phyloP scores from a whole-genome alignment of 2,797 vertebrate genomes.

The Gymnocypris eckloni region DNA sequence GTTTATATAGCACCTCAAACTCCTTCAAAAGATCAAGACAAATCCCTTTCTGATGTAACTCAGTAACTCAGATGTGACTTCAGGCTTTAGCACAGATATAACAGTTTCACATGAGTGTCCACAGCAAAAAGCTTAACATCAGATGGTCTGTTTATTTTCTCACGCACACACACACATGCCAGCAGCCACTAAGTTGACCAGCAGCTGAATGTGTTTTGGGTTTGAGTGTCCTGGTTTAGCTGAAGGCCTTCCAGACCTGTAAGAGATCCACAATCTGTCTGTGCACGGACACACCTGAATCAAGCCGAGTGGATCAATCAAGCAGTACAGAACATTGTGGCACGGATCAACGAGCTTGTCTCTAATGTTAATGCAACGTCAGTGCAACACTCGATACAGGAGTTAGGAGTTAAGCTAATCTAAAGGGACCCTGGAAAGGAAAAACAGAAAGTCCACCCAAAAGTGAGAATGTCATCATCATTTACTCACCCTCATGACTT shows the following conservation, averaged over 20 bases:
- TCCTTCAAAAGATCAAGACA: neutral
- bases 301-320: constrained; percentile 6
- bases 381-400: neutral
- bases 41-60: neutral
- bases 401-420: neutral
- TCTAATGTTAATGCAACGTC: constrained; percentile 14
- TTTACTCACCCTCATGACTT: no score
- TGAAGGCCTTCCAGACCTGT: constrained; percentile 12
- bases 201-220: neutral
- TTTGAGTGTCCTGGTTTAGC: constrained; percentile 21
- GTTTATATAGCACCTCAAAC: neutral
- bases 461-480: neutral
- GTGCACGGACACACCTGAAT: constrained; percentile 4
- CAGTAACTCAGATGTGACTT: neutral
- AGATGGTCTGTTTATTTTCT: constrained; percentile 4
- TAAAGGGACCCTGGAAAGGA: neutral
- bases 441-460: neutral
- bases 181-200: neutral
- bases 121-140: neutral
- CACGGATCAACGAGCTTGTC: constrained; percentile 1
- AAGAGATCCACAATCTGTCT: constrained; percentile 37
- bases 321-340: constrained; percentile 2
- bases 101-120: neutral
- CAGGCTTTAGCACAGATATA: neutral
- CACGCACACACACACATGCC: neutral